Evolutionary conservation across 2,888 invertebrate species (phyloP).

Genomic region (Ophion costatus): DNA sequence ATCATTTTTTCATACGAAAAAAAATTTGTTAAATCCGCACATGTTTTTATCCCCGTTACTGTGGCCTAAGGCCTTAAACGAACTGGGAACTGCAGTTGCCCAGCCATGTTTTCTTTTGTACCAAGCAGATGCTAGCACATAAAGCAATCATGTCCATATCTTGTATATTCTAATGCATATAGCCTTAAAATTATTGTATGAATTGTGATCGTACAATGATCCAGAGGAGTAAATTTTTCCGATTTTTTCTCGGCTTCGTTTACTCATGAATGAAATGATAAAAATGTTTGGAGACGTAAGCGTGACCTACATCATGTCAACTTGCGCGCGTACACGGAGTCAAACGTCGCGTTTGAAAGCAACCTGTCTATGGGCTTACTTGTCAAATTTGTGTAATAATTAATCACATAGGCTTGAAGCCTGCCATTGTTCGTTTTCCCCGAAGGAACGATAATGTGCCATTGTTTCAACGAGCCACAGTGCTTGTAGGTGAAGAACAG

Average conservation of each 20-base stretch:
- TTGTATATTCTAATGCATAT: no score
- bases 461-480: conserved; percentile 59
- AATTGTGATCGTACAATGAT: neutral
- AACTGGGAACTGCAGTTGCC: no score
- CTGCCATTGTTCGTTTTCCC: conserved; percentile 66
- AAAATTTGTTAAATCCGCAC: no score
- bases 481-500: conserved; percentile 18
- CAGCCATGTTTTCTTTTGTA: no score
- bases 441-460: conserved; percentile 55
- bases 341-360: conserved; percentile 66
- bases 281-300: neutral
- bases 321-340: conserved; percentile 56
- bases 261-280: neutral
- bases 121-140: no score
- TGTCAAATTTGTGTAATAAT: conserved; percentile 70
- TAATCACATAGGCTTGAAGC: conserved; percentile 60
- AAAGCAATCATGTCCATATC: no score
- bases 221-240: neutral
- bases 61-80: no score
- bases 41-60: no score
- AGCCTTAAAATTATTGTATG: neutral
- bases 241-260: neutral
- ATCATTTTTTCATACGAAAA: no score
- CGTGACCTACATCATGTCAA: neutral
- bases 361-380: conserved; percentile 45